phyloP scores from a whole-genome alignment of 2,888 invertebrate species.

The Drosophila silvestris region DNA sequence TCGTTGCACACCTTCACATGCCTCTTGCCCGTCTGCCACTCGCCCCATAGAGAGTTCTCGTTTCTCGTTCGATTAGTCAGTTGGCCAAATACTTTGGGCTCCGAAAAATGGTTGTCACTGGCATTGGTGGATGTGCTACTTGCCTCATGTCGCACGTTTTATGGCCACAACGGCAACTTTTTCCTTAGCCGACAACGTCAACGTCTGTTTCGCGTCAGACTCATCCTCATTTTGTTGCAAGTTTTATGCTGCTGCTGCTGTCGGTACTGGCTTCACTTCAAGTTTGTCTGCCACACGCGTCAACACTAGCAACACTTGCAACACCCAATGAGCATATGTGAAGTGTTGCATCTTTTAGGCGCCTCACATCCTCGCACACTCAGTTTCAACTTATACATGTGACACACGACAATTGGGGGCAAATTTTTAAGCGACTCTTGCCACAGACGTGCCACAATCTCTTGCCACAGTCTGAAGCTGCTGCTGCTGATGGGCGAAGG shows the following conservation, averaged over 20 bases:
- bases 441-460: conserved; percentile 30
- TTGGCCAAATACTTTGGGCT: conserved; percentile 70
- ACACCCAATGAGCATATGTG: conserved; percentile 40
- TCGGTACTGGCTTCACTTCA: background rate
- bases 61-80: conserved; percentile 70
- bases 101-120: conserved; percentile 52
- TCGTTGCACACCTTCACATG: conserved; percentile 54
- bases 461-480: conserved; percentile 3
- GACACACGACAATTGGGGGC: conserved; percentile 59
- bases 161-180: conserved; percentile 70
- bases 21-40: conserved; percentile 11
- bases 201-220: conserved; percentile 64
- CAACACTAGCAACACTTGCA: conserved; percentile 46
- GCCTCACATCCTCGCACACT: conserved; percentile 11
- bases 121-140: conserved; percentile 53
- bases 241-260: conserved; percentile 51
- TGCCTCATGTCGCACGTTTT: conserved; percentile 62
- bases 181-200: conserved; percentile 62
- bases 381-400: conserved; percentile 56
- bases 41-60: conserved; percentile 34
- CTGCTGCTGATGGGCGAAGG: conserved; percentile 28
- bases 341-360: conserved; percentile 68
- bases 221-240: conserved; percentile 62
- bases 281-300: conserved; percentile 40
- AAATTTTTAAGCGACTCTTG: conserved; percentile 45